Percentiles rank a stretch among this genome's conserved stretches.
Evolutionary conservation across 2,113 vertebrate species (phyloP).

Genomic region (Camelus dromedarius): DNA sequence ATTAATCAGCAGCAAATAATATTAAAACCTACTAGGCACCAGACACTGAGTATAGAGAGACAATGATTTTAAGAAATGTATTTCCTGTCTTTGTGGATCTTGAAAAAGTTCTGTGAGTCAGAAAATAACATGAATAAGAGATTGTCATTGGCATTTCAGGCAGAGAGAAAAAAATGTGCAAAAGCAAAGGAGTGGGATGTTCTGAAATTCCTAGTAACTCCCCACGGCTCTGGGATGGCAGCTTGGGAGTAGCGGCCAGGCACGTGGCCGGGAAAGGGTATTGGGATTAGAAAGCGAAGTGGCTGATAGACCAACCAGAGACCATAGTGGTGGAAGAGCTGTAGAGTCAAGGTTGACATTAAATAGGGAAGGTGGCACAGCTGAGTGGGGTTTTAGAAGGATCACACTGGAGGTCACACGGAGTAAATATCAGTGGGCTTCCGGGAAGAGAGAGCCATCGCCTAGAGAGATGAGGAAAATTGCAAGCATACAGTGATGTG

Average conservation of each 20-base stretch:
- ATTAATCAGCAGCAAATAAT: constrained; percentile 56
- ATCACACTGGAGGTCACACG: not conserved
- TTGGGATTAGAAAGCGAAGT: not conserved
- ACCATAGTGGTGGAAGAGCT: not conserved
- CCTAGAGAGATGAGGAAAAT: not conserved
- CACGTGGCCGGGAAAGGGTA: not conserved
- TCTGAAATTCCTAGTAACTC: constrained; percentile 5
- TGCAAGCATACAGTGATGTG: too few relatives aligned
- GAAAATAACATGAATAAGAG: constrained; percentile 55
- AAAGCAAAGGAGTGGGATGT: not conserved
- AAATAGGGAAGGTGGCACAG: rapidly evolving
- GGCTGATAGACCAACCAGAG: not conserved
- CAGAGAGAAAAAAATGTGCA: constrained; percentile 34
- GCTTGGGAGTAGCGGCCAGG: not conserved
- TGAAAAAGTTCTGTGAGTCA: constrained; percentile 51
- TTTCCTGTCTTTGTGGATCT: constrained; percentile 21
- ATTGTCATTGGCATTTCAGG: constrained; percentile 17
- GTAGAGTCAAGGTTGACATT: rapidly evolving
- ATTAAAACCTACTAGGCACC: constrained; percentile 50
- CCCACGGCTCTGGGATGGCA: not conserved
- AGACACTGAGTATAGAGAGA: not conserved
- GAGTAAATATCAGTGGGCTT: not conserved
- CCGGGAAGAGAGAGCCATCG: not conserved
- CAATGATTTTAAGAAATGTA: not conserved
- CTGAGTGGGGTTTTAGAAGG: not conserved